These are phyloP conservation scores for Myioborus miniatus DNA, from an alignment of 2,797 vertebrate species.

Conservation along the genomic window DNA sequence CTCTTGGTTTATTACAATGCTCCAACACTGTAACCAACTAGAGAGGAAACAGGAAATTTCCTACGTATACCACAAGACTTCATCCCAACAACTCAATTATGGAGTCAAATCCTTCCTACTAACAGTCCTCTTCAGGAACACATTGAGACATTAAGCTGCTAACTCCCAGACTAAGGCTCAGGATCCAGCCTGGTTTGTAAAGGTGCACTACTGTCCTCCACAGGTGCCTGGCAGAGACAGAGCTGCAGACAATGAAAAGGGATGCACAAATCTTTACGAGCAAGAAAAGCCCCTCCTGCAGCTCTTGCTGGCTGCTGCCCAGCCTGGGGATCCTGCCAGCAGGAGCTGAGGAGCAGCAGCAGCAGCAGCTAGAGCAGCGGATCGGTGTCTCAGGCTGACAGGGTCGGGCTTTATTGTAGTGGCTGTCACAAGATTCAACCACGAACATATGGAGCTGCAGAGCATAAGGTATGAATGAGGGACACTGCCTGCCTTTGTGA, in stretches of 20 bases:
- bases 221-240: neutral
- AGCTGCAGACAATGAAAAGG: neutral
- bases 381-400: neutral
- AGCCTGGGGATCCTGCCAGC: conserved; percentile 49
- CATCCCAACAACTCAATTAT: rapidly evolving
- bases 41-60: neutral
- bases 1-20: neutral
- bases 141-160: neutral
- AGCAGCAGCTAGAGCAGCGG: neutral
- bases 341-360: neutral
- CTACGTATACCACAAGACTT: neutral
- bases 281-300: neutral
- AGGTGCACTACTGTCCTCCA: neutral
- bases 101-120: neutral
- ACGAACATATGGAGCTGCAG: neutral
- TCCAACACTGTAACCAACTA: rapidly evolving
- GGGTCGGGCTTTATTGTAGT: neutral
- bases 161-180: neutral
- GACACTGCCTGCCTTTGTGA: neutral
- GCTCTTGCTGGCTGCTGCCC: conserved; percentile 26
- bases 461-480: neutral
- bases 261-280: neutral
- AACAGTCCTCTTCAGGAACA: neutral
- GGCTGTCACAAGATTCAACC: neutral
- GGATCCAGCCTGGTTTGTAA: neutral